Percentiles rank a stretch among this genome's conserved stretches.
Evolutionary conservation across 1,140 invertebrate genomes (phyloP).

Genomic region (Brachionus angularis): DNA sequence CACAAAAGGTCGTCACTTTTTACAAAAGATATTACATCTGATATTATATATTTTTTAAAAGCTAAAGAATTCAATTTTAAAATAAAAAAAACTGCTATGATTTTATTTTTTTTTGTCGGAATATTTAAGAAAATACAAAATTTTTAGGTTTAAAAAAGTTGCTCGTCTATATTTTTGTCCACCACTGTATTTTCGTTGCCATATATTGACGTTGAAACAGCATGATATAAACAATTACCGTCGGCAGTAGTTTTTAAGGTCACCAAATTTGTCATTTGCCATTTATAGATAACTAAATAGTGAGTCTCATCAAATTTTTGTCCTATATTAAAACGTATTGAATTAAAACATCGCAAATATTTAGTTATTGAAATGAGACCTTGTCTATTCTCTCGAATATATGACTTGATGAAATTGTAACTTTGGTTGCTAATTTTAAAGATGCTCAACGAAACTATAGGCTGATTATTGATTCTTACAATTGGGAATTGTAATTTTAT

Average conservation of each 20-base stretch:
- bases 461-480: not conserved
- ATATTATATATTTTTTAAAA: too few species aligned
- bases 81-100: too few species aligned
- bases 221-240: slow-evolving; percentile 17
- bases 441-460: not conserved
- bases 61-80: too few species aligned
- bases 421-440: slow-evolving; percentile 33
- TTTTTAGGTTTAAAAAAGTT: too few species aligned
- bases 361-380: not conserved
- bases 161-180: too few species aligned
- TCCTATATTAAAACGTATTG: not conserved
- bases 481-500: not conserved
- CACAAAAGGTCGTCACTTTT: too few species aligned
- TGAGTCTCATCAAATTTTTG: not conserved
- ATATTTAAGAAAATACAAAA: too few species aligned
- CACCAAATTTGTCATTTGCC: slow-evolving; percentile 9
- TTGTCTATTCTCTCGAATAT: not conserved
- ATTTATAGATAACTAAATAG: slow-evolving; percentile 10
- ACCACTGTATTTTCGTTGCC: not conserved
- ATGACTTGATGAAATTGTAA: not conserved
- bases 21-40: too few species aligned
- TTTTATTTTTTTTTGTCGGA: too few species aligned
- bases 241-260: slow-evolving; percentile 13
- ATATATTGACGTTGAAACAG: slow-evolving; percentile 1
- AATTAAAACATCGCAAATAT: not conserved